A percentile compares a stretch with the other conserved stretches of the same genome.
phyloP scores from a whole-genome alignment of 2,888 invertebrate species.

The Ectemnius lituratus region DNA sequence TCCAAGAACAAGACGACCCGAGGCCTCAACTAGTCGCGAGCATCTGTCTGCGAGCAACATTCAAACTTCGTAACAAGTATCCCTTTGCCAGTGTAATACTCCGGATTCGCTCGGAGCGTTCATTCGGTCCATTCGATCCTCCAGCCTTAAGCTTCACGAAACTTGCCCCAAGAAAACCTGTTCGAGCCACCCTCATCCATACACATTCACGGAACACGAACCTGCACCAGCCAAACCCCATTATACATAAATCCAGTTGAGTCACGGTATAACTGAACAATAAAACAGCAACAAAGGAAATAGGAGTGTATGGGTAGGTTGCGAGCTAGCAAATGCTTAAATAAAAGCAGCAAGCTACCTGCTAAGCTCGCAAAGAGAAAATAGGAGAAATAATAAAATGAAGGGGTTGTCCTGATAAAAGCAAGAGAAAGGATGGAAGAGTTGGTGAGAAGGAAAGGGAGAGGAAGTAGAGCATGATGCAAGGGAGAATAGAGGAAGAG shows the following conservation, averaged over 20 bases:
- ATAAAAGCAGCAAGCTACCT: constrained; percentile 37
- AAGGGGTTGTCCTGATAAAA: not conserved
- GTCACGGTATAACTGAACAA: not conserved
- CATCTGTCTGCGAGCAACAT: constrained; percentile 53
- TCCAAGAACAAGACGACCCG: constrained; percentile 25
- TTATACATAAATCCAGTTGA: not conserved
- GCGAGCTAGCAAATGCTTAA: not conserved
- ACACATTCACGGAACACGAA: not conserved
- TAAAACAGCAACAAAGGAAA: too few species aligned
- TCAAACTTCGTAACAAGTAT: constrained; percentile 51
- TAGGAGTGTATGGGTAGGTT: too few species aligned
- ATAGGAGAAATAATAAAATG: not conserved
- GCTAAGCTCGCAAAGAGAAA: constrained; percentile 3
- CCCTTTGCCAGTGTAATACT: constrained; percentile 37
- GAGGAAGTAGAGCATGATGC: constrained; percentile 26
- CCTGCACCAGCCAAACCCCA: not conserved
- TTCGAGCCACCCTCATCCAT: not conserved
- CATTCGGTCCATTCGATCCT: not conserved
- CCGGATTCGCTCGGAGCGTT: constrained; percentile 29
- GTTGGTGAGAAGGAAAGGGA: not conserved
- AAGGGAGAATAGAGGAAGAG: constrained; percentile 32
- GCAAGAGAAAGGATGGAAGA: constrained; percentile 13
- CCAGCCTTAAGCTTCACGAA: not conserved
- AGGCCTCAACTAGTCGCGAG: constrained; percentile 35
- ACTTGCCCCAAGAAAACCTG: not conserved